Evolutionary conservation across 2,797 vertebrate genomes (phyloP).

Genomic region (Acrossocheilus fasciatus): DNA sequence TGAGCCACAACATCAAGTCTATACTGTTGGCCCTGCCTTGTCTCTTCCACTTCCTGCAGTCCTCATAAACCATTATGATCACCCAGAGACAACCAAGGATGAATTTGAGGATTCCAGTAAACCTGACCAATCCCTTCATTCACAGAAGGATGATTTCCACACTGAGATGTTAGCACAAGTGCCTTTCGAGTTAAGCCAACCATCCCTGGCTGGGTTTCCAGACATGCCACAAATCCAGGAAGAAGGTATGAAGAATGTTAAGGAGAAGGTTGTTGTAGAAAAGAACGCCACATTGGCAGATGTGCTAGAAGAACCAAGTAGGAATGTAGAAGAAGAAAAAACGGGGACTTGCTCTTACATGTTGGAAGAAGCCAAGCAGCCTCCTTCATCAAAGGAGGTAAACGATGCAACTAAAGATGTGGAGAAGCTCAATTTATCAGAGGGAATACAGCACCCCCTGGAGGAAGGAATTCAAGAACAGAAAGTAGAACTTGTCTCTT

Average conservation of each 20-base stretch:
- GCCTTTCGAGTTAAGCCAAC: constrained; percentile 37
- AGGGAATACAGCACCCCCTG: not conserved
- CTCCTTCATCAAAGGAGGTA: not conserved
- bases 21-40: constrained; percentile 23
- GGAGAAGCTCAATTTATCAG: constrained; percentile 16
- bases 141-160: constrained; percentile 32
- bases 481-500: constrained; percentile 17
- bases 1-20: not conserved
- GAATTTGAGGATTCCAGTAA: constrained; percentile 30
- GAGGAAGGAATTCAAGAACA: constrained; percentile 31
- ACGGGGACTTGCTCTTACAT: not conserved
- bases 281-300: not conserved
- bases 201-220: constrained; percentile 27
- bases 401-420: constrained; percentile 19
- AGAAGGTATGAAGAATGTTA: not conserved
- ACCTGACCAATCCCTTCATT: constrained; percentile 9
- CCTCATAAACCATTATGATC: constrained; percentile 1
- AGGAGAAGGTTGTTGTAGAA: constrained; percentile 16
- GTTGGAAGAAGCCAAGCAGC: constrained; percentile 20
- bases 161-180: constrained; percentile 35
- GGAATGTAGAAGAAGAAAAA: not conserved
- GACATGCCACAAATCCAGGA: constrained; percentile 13
- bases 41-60: constrained; percentile 7
- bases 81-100: not conserved
- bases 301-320: constrained; percentile 12